Base-by-base conservation (phyloP, 37 sponge, comb jelly and placozoan genomes). In the Beroe ovata region DNA sequence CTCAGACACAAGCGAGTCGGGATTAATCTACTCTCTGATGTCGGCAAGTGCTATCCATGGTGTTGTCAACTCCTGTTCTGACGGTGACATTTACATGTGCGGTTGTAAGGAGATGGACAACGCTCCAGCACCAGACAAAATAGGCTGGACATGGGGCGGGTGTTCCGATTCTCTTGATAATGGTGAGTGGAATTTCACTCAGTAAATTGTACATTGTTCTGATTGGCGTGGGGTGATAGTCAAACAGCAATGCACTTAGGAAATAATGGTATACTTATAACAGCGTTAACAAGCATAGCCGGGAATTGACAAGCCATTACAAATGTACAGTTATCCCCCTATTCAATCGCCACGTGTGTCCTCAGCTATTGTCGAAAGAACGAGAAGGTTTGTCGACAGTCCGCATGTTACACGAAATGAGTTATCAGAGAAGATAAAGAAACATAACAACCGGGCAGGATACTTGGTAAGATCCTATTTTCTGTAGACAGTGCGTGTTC, bases 401-500 rank as follows among this genome's bases (percentile, higher is more conserved):
- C 47, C 60, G 21, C 84, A 88, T 21, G 21, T 18, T 0, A 6
- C 23, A 1, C 72, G 47, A 0, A n/a, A 34, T 19, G 20, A 0
- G 36, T 30, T 66, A 37, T 30, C 60, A 30, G 91, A 91, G 16
- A n/a, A 42, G 19, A 90, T 94, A 34, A 64, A 88, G 25, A 81
- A 88, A 0, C 92, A 92, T 69, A 94, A 94, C 91, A 91, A 91
- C 58, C 89, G 42, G 30, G 92, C 69, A 18, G 94, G 94, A 71
- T 89, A 91, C 61, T 60, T 38, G 88, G 94, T 92, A 54, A 89
- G 91, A 1, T 60, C 2, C 23, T 1, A 1, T 0, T 2, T n/a
- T n/a, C n/a, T n/a, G n/a, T n/a, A n/a, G n/a, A n/a, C n/a, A n/a
- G n/a, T n/a, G n/a, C n/a, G n/a, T n/a, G n/a, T n/a, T n/a, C n/a